Base-by-base conservation (phyloP, 92 coral and sea anemone genomes). In the Meandrina meandrites region DNA sequence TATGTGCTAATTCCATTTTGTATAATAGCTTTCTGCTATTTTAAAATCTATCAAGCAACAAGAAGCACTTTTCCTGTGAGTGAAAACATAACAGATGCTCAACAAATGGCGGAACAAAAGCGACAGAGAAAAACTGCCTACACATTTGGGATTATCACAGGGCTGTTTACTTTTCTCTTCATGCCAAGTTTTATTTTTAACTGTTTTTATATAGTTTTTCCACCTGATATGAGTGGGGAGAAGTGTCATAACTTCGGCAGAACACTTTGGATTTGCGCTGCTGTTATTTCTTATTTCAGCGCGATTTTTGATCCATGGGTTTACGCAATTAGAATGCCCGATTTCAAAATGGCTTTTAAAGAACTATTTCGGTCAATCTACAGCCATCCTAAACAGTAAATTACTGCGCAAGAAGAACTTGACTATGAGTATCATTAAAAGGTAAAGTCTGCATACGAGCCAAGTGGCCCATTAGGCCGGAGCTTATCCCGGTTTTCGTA, bases 291-390 rank as follows among this genome's bases (percentile, higher is more conserved):
- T 21, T 72, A 83, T 37, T 72, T 71, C 35, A 51, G 86, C 79
- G 86, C 86, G 5, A 31, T 70, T 72, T 50, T 72, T 50, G 86
- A 83, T 83, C 86, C 86, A 11, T 83, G 78, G 86, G 79, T 83
- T 34, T 83, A 83, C 27, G 51, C 36, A 11, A 83, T 83, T 12
- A 83, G 79, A 71, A 83, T 83, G 79, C 86, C 16, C 12, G 78
- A 83, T 53, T 83, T 83, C 3, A 71, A 64, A 34, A 12, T 34
- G 27, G 86, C 79, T 31, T 24, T 53, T 22, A 83, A 83, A 21
- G 32, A 51, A 53, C 11, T 72, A 19, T 2, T 70, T 19, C 86
- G 28, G 32, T 7, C 48, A 13, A 13, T 30, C 11, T 66, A 27
- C 17, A 27, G 17, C 35, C 28, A 27, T 28, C 71, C 4, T 66